Evolutionary conservation across 30 jellyfish, hydroid and myxozoan species (phyloP), one percentile per base, ranked within the genome.

Genomic region (Pelagia noctiluca): DNA sequence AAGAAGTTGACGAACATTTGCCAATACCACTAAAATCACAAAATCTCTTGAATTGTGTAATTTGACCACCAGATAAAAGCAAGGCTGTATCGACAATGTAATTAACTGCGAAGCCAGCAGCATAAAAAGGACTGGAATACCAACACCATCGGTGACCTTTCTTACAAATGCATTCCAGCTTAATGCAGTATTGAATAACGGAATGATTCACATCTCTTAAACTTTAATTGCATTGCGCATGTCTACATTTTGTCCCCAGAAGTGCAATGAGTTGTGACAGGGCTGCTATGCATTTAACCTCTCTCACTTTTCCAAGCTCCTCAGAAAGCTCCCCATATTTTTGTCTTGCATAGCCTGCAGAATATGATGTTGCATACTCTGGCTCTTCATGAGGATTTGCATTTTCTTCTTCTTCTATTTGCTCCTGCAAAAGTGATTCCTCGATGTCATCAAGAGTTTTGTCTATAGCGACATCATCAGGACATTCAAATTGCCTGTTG

Each of bases 101-200:
- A 76, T 76, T 76, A 0, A 76, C 10, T 2, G 48, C 81, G 37
- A 76, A 61, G 26, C 88, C 88, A 12, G 82, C 23, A 19, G 82
- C 88, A 76, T 76, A 76, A 29, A 76, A 48, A 13, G 49, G 19
- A 35, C 82, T 29, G 10, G 88, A 53, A 32, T 76, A 76, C 88
- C 88, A 76, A 0, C 49, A 10, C 2, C 50, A 25, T 19, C 47
- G 64, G 53, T 76, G 88, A 35, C 88, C 88, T 19, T 50, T 32
- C 34, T 24, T 22, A 54, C 88, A 76, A 18, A 25, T 24, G 83
- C 88, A 76, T 16, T 35, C 64, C 11, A 76, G 64, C 61, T 76
- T 76, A 11, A 50, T 31, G 34, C 73, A 61, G 73, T n/a, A n/a
- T n/a, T n/a, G n/a, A n/a, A n/a, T n/a, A n/a, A n/a, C n/a, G n/a